Evolutionary conservation across 2,888 invertebrate genomes (phyloP).

Genomic region (Caenorhabditis imperialis): DNA sequence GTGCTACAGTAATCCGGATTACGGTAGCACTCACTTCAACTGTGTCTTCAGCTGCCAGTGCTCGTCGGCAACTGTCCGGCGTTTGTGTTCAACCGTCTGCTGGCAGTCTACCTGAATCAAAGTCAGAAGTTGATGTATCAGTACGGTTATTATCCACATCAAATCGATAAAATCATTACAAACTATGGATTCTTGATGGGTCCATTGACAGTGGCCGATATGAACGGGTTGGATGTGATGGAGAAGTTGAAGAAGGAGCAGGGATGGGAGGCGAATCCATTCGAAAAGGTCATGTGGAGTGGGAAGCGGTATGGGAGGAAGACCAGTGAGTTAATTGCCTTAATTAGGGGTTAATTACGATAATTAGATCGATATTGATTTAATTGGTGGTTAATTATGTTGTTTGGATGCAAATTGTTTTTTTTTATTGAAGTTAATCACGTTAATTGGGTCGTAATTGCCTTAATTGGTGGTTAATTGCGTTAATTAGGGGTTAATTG

Average conservation of each 20-base stretch:
- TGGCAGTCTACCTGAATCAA: slow-evolving; percentile 60
- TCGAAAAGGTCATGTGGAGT: slow-evolving; percentile 58
- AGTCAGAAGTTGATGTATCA: slow-evolving; percentile 57
- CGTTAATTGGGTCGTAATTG: no score
- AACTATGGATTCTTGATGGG: slow-evolving; percentile 68
- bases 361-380: no score
- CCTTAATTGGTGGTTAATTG: no score
- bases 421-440: no score
- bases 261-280: slow-evolving; percentile 42
- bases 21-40: no score
- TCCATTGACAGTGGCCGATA: slow-evolving; percentile 67
- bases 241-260: slow-evolving; percentile 63
- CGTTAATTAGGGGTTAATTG: no score
- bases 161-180: slow-evolving; percentile 61
- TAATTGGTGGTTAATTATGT: no score
- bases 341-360: no score
- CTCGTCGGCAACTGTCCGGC: slow-evolving; percentile 70
- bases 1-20: no score
- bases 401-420: no score
- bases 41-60: slow-evolving; percentile 57
- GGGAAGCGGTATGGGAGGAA: slow-evolving; percentile 65
- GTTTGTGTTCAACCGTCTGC: slow-evolving; percentile 70
- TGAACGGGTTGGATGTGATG: slow-evolving; percentile 70
- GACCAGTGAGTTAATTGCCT: slow-evolving; percentile 57
- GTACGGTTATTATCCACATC: slow-evolving; percentile 58